Evolutionary conservation across 2,113 vertebrate species (phyloP), one percentile per base, ranked within the genome.

Genomic region (Ictalurus furcatus): DNA sequence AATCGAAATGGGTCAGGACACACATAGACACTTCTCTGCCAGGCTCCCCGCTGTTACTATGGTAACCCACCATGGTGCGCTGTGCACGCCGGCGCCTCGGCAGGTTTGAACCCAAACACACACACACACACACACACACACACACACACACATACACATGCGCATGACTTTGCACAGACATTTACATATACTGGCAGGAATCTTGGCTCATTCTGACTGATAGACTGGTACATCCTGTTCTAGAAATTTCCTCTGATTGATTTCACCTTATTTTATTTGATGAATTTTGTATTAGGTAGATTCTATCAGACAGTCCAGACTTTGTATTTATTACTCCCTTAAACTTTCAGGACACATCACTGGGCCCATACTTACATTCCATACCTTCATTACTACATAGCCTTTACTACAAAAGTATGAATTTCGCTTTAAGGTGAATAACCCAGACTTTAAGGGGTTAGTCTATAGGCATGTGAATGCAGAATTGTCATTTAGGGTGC

Each of bases 1-100:
- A 95, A 95, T 94, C 93, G 94, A 96, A 96, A 95, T 95, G 95
- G 96, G 95, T 96, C 95, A 95, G 94, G 95, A 95, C 94, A 94
- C 93, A 94, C 94, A 94, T 92, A 94, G 93, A 95, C 92, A 89
- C 84, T 93, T 91, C 95, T 94, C 92, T 90, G 88, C 94, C 93
- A 91, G 94, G 93, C 89, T 94, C 94, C 92, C 92, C 92, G 94
- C 93, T 95, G 95, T 96, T 96, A 96, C 96, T 95, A 96, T 96
- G 95, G 96, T 94, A 95, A 96, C 96, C 63, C 90, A 93, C 92
- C 92, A 58, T 90, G 91, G 94, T 92, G 89, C 93, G 88, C 92
- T 92, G 92, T 93, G 93, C 90, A 92, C 92, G 93, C 87, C 73
- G 61, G 85, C 85, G 88, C 90, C 89, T 89, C 79, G 76, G 78